Percentiles rank a stretch among this genome's conserved stretches.
These are phyloP conservation scores for Hermaeophaga mercurialis DNA, from an alignment of 2,888 invertebrate species.

Conservation along the genomic window DNA sequence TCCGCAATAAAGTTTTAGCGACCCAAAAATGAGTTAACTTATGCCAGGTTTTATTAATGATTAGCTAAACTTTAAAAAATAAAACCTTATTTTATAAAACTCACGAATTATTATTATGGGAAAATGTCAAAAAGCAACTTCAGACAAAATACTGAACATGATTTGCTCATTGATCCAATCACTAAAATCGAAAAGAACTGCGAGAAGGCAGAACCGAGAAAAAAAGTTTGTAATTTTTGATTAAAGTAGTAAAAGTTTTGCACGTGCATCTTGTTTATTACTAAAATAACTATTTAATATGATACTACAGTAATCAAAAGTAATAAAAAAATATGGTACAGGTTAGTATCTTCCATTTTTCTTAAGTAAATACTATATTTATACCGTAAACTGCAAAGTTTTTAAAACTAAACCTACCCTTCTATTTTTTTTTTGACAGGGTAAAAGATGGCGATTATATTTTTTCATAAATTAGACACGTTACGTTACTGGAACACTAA, in stretches of 20 bases:
- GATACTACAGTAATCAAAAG: conserved; percentile 45
- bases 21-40: too few species aligned
- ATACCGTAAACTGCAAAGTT: conserved; percentile 13
- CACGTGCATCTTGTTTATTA: conserved; percentile 35
- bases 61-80: too few species aligned
- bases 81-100: too few species aligned
- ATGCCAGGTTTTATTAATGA: too few species aligned
- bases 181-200: too few species aligned
- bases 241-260: neutral
- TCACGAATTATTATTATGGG: too few species aligned
- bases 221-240: neutral
- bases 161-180: too few species aligned
- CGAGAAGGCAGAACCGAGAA: too few species aligned
- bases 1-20: too few species aligned
- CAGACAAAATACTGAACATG: too few species aligned
- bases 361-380: neutral
- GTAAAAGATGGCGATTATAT: conserved; percentile 54
- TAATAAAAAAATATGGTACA: conserved; percentile 46
- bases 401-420: conserved; percentile 44
- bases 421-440: conserved; percentile 47
- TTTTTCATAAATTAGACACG: conserved; percentile 46
- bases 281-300: conserved; percentile 47
- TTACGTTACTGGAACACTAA: too few species aligned
- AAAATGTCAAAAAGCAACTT: too few species aligned
- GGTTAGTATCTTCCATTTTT: conserved; percentile 41